Evolutionary conservation across 2,113 vertebrate species (phyloP).

Genomic region (Myrmecobius fasciatus): DNA sequence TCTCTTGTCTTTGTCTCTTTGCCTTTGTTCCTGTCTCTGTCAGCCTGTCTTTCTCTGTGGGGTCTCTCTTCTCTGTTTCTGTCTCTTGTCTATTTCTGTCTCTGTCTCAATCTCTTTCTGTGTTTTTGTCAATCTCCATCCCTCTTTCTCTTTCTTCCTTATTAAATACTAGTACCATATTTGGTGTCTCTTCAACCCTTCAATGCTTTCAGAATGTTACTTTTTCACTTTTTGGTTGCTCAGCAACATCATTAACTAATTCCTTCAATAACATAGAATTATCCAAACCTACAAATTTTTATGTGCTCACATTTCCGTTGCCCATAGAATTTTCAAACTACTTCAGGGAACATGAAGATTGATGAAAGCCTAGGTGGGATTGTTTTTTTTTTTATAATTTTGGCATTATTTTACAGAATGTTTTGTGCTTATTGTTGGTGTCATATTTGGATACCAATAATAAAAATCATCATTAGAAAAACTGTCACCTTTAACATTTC

Average conservation of each 20-base stretch:
- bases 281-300: slow-evolving; percentile 15
- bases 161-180: neutral
- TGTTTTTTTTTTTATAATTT: neutral
- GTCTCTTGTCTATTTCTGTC: neutral
- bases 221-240: neutral
- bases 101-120: neutral
- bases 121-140: neutral
- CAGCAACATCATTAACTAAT: neutral
- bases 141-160: neutral
- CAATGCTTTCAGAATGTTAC: neutral
- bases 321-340: neutral
- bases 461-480: neutral
- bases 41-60: too few relatives aligned
- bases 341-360: neutral
- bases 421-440: neutral
- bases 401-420: neutral
- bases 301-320: neutral
- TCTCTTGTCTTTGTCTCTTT: too few relatives aligned
- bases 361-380: neutral
- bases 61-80: neutral
- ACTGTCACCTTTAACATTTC: neutral
- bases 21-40: too few relatives aligned
- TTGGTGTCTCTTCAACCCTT: neutral
- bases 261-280: slow-evolving; percentile 15
- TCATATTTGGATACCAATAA: neutral